phyloP scores from a whole-genome alignment of 2,797 vertebrate genomes.

The Limosa lapponica region DNA sequence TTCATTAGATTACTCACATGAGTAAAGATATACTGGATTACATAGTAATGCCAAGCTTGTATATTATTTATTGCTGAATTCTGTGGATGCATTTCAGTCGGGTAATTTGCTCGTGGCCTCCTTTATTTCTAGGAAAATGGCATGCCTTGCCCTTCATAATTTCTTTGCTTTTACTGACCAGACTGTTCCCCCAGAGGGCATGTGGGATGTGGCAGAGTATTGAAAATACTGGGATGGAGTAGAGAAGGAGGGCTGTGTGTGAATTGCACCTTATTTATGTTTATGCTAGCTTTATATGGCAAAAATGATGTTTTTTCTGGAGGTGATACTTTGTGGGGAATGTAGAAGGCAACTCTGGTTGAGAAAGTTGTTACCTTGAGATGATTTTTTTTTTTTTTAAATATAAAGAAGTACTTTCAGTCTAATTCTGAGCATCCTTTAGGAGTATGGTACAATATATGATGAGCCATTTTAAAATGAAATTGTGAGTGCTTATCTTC shows the following conservation, averaged over 20 bases:
- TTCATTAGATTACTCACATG: conserved; percentile 21
- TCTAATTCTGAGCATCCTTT: not conserved
- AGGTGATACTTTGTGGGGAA: not conserved
- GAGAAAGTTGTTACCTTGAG: not conserved
- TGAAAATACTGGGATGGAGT: conserved; percentile 14
- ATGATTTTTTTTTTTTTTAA: not conserved
- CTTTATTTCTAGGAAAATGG: conserved; percentile 58
- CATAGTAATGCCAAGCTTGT: not conserved
- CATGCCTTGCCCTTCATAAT: conserved; percentile 53
- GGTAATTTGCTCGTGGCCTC: not conserved
- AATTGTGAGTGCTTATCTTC: not conserved
- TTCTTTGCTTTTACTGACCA: conserved; percentile 68
- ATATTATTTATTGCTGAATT: conserved; percentile 16
- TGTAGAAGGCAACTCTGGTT: not conserved
- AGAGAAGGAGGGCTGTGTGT: conserved; percentile 3
- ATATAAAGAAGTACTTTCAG: not conserved
- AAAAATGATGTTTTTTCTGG: not conserved
- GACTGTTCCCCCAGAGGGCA: conserved; percentile 68
- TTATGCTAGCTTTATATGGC: not conserved
- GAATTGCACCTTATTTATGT: not conserved
- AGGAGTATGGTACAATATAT: not conserved
- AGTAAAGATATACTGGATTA: not conserved
- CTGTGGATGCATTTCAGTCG: not conserved
- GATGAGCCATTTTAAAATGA: conserved; percentile 8
- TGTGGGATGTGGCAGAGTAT: conserved; percentile 62